Conservation (phyloP, 64 coral and sea anemone species). For the Porites australiensis region DNA sequence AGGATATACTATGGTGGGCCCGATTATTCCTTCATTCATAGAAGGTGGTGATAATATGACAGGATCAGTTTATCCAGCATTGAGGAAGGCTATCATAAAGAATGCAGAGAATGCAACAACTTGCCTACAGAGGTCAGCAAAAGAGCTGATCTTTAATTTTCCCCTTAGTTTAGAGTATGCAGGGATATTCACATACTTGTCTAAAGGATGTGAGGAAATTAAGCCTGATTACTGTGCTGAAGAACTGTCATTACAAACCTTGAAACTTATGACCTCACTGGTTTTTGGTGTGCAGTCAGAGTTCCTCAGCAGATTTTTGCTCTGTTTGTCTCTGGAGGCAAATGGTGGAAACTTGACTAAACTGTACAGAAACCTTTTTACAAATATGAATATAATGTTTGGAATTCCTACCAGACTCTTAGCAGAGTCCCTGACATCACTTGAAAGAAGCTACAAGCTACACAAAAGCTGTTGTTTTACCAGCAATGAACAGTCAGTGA, state of each 20-base stretch:
- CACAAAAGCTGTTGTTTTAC: conserved; percentile 65
- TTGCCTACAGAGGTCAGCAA: conserved; percentile 27
- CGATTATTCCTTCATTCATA: conserved; percentile 37
- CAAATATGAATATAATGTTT: conserved; percentile 45
- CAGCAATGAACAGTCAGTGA: conserved; percentile 3
- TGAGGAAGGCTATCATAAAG: conserved; percentile 62
- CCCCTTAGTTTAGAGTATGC: conserved; percentile 64
- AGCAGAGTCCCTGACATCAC: conserved; percentile 19
- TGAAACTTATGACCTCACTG: conserved; percentile 66
- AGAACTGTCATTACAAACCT: conserved; percentile 69
- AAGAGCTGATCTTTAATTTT: conserved; percentile 19
- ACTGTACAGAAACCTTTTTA: conserved; percentile 1
- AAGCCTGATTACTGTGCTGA: neutral
- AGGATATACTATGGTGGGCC: conserved; percentile 79
- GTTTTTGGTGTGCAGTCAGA: conserved; percentile 76
- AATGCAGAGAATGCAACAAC: conserved; percentile 39
- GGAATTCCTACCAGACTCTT: conserved; percentile 29
- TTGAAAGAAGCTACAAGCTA: conserved; percentile 76
- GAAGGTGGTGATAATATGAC: conserved; percentile 19
- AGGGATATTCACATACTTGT: conserved; percentile 75
- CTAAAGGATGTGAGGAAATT: conserved; percentile 31
- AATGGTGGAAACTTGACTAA: conserved; percentile 12
- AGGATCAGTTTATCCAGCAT: conserved; percentile 62
- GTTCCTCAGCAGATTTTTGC: conserved; percentile 76
- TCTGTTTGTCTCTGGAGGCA: conserved; percentile 62